phyloP scores from a whole-genome alignment of 30 jellyfish, hydroid and myxozoan species.

The Cassiopea xamachana region DNA sequence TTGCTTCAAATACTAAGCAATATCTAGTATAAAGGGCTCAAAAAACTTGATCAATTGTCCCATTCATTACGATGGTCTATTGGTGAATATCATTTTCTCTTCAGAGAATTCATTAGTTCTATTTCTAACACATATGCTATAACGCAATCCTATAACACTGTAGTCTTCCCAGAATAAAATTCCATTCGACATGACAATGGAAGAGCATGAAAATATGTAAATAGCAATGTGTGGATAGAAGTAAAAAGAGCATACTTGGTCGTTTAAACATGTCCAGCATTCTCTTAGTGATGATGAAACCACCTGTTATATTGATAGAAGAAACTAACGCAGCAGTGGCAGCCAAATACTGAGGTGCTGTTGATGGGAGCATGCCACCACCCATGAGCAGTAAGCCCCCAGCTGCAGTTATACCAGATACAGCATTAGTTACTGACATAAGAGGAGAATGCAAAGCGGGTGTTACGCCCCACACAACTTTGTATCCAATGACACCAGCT shows the following conservation, averaged over 20 bases:
- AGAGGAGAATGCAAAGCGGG: constrained; percentile 97
- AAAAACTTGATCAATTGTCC: too few species aligned
- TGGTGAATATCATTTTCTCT: too few species aligned
- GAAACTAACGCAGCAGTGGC: constrained; percentile 94
- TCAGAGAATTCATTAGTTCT: too few species aligned
- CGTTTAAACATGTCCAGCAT: constrained; percentile 97
- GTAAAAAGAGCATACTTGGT: constrained; percentile 68
- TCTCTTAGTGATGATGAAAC: constrained; percentile 92
- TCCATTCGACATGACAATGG: too few species aligned
- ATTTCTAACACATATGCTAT: too few species aligned
- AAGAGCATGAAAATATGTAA: too few species aligned
- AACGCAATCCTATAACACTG: too few species aligned
- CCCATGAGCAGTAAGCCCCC: constrained; percentile 97
- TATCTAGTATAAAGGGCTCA: too few species aligned
- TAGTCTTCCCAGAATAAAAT: too few species aligned
- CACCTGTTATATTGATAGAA: constrained; percentile 93
- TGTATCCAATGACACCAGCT: constrained; percentile 98
- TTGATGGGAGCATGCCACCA: constrained; percentile 88
- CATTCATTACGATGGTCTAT: too few species aligned
- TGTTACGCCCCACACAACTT: constrained; percentile 97
- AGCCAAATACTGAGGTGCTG: constrained; percentile 86
- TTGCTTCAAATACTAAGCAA: too few species aligned
- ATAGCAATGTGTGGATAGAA: too few species aligned
- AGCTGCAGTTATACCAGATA: constrained; percentile 97
- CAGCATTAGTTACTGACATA: constrained; percentile 96